Percentiles rank a stretch among this genome's conserved stretches.
phyloP scores from a whole-genome alignment of 1,140 invertebrate genomes.

The Heliconius hewitsoni region DNA sequence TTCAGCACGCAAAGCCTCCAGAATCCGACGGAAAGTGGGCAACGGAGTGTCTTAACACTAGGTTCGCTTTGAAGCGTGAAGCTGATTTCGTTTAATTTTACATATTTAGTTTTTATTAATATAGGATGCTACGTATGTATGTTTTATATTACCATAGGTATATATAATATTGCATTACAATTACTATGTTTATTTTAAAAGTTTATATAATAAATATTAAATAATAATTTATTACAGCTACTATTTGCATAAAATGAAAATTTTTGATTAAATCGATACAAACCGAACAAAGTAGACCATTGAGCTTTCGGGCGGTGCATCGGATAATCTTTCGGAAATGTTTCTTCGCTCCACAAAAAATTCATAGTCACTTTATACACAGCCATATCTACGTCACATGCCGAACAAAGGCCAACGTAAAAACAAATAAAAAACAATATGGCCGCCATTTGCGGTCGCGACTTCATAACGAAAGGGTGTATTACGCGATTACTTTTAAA shows the following conservation, averaged over 20 bases:
- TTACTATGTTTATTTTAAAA: background rate
- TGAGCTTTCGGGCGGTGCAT: slow-evolving; percentile 93
- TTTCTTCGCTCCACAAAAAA: slow-evolving; percentile 92
- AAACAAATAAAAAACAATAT: slow-evolving; percentile 63
- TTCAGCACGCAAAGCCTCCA: too few relatives aligned
- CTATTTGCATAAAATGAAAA: too few relatives aligned
- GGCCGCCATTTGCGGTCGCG: slow-evolving; percentile 55
- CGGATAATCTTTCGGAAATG: slow-evolving; percentile 94
- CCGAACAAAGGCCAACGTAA: slow-evolving; percentile 41
- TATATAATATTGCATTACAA: background rate
- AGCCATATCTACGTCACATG: slow-evolving; percentile 83
- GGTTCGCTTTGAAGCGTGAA: too few relatives aligned
- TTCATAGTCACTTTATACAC: slow-evolving; percentile 92
- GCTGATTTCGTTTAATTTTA: too few relatives aligned
- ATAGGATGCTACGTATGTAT: too few relatives aligned
- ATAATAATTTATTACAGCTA: background rate
- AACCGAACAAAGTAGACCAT: slow-evolving; percentile 94
- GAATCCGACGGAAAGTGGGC: too few relatives aligned
- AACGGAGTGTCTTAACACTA: too few relatives aligned
- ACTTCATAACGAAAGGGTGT: slow-evolving; percentile 52
- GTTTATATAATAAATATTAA: too few relatives aligned
- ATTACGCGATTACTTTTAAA: slow-evolving; percentile 15
- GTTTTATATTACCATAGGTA: too few relatives aligned
- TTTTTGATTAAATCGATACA: slow-evolving; percentile 58
- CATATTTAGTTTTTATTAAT: too few relatives aligned